phyloP scores from a whole-genome alignment of 2,888 invertebrate species.

The Smittia aterrima region DNA sequence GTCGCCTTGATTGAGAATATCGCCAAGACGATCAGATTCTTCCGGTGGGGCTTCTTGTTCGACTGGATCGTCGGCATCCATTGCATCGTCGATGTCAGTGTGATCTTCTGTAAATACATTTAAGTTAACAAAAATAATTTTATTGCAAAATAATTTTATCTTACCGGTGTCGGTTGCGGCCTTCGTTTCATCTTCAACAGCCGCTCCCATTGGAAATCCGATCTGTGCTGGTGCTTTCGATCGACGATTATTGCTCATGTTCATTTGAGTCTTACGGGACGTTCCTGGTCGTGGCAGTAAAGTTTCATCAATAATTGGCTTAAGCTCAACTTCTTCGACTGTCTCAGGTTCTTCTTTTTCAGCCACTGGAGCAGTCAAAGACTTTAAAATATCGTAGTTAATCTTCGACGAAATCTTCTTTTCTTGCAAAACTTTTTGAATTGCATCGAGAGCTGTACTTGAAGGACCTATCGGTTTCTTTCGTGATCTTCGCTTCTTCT shows the following conservation, averaged over 20 bases:
- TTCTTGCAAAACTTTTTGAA: constrained; percentile 93
- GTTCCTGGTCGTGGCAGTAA: not conserved
- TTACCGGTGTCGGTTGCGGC: constrained; percentile 48
- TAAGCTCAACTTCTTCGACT: not conserved
- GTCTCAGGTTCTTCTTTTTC: constrained; percentile 29
- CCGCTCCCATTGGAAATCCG: constrained; percentile 32
- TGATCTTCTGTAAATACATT: constrained; percentile 48
- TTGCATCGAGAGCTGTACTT: constrained; percentile 79
- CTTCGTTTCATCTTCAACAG: constrained; percentile 44
- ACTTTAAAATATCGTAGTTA: constrained; percentile 93
- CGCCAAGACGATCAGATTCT: constrained; percentile 57
- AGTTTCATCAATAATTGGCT: not conserved
- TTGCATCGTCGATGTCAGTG: constrained; percentile 50
- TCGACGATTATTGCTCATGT: constrained; percentile 32
- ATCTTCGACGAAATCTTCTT: constrained; percentile 96
- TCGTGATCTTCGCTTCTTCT: constrained; percentile 66
- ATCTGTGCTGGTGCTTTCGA: constrained; percentile 31
- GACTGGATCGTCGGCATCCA: constrained; percentile 45
- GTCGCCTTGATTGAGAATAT: constrained; percentile 63
- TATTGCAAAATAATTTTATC: not conserved
- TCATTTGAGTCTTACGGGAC: constrained; percentile 5
- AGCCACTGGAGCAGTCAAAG: constrained; percentile 55
- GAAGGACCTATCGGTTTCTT: constrained; percentile 65
- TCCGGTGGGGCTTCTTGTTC: constrained; percentile 51
- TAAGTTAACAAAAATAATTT: too few species aligned